Conservation (phyloP, 2,113 vertebrate genomes). For the Gnathonemus echidnorhynchus region DNA sequence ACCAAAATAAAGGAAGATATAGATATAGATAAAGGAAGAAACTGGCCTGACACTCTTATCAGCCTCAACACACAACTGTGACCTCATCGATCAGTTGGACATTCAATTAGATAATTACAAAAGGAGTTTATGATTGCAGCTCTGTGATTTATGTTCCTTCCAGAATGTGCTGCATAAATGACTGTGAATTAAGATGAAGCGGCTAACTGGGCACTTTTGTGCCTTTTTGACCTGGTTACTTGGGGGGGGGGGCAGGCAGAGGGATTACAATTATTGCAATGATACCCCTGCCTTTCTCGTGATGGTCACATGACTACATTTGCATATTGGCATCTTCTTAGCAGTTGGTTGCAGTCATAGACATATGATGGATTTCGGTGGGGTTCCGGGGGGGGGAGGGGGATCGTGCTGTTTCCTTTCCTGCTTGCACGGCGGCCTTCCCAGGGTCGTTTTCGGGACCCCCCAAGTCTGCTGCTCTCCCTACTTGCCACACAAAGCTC, state of each 20-base stretch:
- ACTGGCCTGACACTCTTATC: too few species aligned
- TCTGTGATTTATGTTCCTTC: not conserved
- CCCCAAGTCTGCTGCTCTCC: too few species aligned
- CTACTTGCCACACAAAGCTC: too few species aligned
- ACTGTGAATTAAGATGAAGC: not conserved
- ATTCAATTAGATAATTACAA: constrained; percentile 5
- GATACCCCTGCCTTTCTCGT: not conserved
- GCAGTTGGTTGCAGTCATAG: not conserved
- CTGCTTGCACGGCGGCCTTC: not conserved
- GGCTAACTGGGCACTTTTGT: not conserved
- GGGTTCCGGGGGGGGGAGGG: too few species aligned
- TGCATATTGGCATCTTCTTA: not conserved
- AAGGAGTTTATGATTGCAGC: not conserved
- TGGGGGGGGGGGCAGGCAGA: not conserved
- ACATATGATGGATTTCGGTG: not conserved
- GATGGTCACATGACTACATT: not conserved
- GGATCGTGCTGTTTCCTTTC: not conserved
- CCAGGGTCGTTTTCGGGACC: not conserved
- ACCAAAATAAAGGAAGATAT: not conserved
- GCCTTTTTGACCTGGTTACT: not conserved
- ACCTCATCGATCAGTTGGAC: not conserved
- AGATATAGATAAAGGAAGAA: too few species aligned
- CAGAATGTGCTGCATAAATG: not conserved
- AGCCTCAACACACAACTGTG: too few species aligned
- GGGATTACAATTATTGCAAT: not conserved